Conservation (phyloP, 2,113 vertebrate genomes). For the Hemiscyllium ocellatum region DNA sequence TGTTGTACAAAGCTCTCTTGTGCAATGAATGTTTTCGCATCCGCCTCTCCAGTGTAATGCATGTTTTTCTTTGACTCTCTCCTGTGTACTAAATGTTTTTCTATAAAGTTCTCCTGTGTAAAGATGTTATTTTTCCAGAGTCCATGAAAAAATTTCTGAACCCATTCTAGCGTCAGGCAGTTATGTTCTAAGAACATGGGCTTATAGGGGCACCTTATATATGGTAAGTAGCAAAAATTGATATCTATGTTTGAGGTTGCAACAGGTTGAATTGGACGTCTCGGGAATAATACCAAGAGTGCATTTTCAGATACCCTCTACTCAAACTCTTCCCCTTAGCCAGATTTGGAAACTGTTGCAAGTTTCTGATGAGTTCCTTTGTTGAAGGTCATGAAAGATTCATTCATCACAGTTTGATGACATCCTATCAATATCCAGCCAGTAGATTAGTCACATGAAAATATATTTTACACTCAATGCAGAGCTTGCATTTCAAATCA, state of each 20-base stretch:
- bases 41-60: not conserved
- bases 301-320: not conserved
- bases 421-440: not conserved
- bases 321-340: not conserved
- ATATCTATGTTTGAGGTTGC: not conserved
- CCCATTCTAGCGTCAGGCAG: not conserved
- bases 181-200: not conserved
- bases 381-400: not conserved
- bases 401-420: not conserved
- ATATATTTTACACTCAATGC: conserved; percentile 4
- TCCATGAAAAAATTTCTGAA: not conserved
- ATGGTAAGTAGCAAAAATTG: not conserved
- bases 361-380: not conserved
- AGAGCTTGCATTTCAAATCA: not conserved
- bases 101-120: conserved; percentile 26
- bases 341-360: not conserved
- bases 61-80: conserved; percentile 29
- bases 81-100: conserved; percentile 27
- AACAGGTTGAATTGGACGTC: not conserved
- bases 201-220: not conserved
- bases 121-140: conserved; percentile 19
- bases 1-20: not conserved
- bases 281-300: not conserved
- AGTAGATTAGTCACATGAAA: not conserved
- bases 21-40: conserved; percentile 31